These are phyloP conservation scores for Scaptomyza pallida DNA, from an alignment of 1,140 invertebrate species.

Conservation along the genomic window DNA sequence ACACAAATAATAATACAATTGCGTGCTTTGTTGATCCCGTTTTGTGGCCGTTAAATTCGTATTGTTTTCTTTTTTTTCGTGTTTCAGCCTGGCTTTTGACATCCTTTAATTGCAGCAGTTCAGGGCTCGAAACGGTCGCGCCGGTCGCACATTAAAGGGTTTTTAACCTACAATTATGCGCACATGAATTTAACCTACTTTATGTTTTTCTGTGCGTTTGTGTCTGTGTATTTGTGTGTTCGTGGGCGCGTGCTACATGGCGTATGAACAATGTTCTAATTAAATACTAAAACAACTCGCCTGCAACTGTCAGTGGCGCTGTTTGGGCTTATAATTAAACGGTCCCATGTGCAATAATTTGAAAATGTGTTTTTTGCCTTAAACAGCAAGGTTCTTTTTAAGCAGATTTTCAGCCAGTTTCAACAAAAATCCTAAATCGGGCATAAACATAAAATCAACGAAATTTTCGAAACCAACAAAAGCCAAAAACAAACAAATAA, in stretches of 20 bases:
- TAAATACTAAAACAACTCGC: conserved; percentile 36
- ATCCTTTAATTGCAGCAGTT: conserved; percentile 22
- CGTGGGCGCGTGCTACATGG: conserved; percentile 6
- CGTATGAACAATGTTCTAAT: conserved; percentile 41
- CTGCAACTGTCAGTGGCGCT: conserved; percentile 16
- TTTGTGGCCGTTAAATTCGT: background rate
- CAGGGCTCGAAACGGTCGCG: conserved; percentile 4
- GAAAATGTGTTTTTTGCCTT: conserved; percentile 7
- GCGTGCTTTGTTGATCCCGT: conserved; percentile 9
- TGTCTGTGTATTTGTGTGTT: background rate
- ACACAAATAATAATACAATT: conserved; percentile 9
- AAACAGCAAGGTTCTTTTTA: conserved; percentile 2
- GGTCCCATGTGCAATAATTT: conserved; percentile 4
- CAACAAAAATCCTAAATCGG: conserved; percentile 2
- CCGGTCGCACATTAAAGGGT: conserved; percentile 13
- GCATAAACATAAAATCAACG: background rate
- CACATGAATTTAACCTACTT: conserved; percentile 43
- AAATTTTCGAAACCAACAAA: conserved; percentile 15
- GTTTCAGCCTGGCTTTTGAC: background rate
- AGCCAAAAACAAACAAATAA: conserved; percentile 4
- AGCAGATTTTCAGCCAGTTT: background rate
- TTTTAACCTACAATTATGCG: conserved; percentile 29
- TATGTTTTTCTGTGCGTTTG: background rate
- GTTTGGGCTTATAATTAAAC: conserved; percentile 1
- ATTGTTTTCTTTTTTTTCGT: conserved; percentile 1